These are phyloP conservation scores for Lordiphosa fenestrarum DNA, from an alignment of 2,888 invertebrate genomes.

Conservation along the genomic window DNA sequence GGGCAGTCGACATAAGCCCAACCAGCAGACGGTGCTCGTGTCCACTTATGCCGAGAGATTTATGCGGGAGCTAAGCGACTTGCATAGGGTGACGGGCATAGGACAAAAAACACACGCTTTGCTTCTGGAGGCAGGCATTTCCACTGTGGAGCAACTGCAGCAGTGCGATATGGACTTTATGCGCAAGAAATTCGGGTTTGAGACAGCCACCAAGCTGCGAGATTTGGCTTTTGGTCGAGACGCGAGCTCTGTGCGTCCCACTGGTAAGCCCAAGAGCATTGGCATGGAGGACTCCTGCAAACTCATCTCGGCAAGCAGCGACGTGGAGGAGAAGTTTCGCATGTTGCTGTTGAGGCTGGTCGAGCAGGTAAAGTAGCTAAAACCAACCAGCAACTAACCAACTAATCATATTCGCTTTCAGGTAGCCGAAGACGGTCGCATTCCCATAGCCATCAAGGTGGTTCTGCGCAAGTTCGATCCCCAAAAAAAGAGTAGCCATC, in stretches of 20 bases:
- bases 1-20: conserved; percentile 88
- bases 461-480: conserved; percentile 88
- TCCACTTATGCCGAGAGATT: conserved; percentile 86
- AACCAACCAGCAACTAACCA: too few relatives aligned
- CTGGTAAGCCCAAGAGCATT: conserved; percentile 89
- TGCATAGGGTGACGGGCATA: conserved; percentile 87
- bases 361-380: conserved; percentile 82
- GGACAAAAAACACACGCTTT: conserved; percentile 86
- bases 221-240: conserved; percentile 89
- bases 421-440: conserved; percentile 87
- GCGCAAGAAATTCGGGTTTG: conserved; percentile 85
- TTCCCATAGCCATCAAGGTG: conserved; percentile 88
- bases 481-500: conserved; percentile 85
- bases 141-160: conserved; percentile 86
- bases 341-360: conserved; percentile 86
- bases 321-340: conserved; percentile 87
- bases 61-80: conserved; percentile 84
- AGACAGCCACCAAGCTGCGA: conserved; percentile 86
- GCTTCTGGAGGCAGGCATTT: conserved; percentile 85
- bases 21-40: conserved; percentile 89
- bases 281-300: conserved; percentile 90
- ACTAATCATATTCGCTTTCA: conserved; percentile 15
- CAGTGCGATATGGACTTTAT: conserved; percentile 83
- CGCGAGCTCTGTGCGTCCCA: conserved; percentile 85
- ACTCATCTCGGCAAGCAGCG: conserved; percentile 86